Evolutionary conservation across 2,888 invertebrate species (phyloP).

Genomic region (Nephrotoma guestfalica): DNA sequence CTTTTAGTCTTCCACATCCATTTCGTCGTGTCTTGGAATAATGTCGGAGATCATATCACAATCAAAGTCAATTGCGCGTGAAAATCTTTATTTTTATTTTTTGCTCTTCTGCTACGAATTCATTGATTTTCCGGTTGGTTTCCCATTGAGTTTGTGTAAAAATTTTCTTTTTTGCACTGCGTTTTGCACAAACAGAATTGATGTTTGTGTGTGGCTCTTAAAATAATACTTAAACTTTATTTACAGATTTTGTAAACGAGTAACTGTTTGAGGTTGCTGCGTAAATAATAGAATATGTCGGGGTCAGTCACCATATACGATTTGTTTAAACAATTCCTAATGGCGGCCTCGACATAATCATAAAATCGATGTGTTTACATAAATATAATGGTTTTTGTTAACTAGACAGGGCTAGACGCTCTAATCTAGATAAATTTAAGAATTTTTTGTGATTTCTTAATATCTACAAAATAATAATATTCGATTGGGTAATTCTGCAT

Average conservation of each 20-base stretch:
- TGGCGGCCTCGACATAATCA: background rate
- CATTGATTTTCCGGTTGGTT: conserved; percentile 6
- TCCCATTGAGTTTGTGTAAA: background rate
- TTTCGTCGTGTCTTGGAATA: background rate
- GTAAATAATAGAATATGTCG: background rate
- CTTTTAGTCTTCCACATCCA: background rate
- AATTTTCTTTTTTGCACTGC: background rate
- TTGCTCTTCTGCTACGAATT: background rate
- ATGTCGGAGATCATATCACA: conserved; percentile 4
- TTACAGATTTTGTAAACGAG: background rate
- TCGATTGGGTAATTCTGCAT: no score
- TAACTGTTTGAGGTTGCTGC: background rate
- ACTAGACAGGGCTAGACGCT: background rate
- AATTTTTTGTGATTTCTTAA: no score
- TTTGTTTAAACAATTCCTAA: background rate
- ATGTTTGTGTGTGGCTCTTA: background rate
- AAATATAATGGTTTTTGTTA: background rate
- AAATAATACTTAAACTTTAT: background rate
- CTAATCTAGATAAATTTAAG: no score
- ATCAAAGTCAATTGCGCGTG: conserved; percentile 5
- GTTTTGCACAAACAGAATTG: background rate
- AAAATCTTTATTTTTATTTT: background rate
- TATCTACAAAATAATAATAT: no score
- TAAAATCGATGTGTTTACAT: background rate
- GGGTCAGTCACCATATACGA: background rate